Base-by-base conservation (phyloP, 2,113 vertebrate species). In the Panurus biarmicus region DNA sequence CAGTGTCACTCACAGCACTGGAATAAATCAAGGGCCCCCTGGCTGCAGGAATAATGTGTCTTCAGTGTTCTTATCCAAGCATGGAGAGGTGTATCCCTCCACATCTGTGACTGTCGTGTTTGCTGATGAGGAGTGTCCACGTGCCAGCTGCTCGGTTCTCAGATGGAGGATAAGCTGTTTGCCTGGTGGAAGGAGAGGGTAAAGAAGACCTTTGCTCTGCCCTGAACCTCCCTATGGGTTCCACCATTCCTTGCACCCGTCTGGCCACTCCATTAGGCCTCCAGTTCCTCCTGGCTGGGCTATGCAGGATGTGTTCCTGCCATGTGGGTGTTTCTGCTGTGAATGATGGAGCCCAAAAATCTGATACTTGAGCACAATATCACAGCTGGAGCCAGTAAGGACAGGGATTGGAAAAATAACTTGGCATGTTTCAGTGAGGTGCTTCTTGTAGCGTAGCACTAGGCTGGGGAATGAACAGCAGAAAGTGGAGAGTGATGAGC, bases 1-100 rank as follows among this genome's bases (percentile, higher is more conserved):
- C 14, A 12, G n/a, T n/a, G n/a, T n/a, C n/a, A n/a, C n/a, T n/a
- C 36, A 36, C 1, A 0, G 0, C n/a, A n/a, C 14, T 92, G 58
- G 50, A 56, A 61, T 79, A 36, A 53, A 53, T 25, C 1, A 4
- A 76, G 45, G 44, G 44, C 35, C 6, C 24, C 12, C 8, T 75
- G 65, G 25, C 71, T 88, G 54, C 45, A 38, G 75, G 50, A 76
- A 31, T 78, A 62, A 17, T 3, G 7, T 42, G 28, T 48, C 28
- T 64, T 65, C 66, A 85, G n/a, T 26, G 11, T 28, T 67, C 16
- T 35, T 17, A 45, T 48, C n/a, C 31, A 75, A 45, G 50, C 31
- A n/a, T 2, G 5, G 21, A 21, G 62, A 82, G 31, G 19, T 56
- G 40, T 4, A 22, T 31, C 22, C 64, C 42, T 86, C 33, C 28